Conservation (phyloP, 2,888 invertebrate genomes). For the Odontothrips loti region DNA sequence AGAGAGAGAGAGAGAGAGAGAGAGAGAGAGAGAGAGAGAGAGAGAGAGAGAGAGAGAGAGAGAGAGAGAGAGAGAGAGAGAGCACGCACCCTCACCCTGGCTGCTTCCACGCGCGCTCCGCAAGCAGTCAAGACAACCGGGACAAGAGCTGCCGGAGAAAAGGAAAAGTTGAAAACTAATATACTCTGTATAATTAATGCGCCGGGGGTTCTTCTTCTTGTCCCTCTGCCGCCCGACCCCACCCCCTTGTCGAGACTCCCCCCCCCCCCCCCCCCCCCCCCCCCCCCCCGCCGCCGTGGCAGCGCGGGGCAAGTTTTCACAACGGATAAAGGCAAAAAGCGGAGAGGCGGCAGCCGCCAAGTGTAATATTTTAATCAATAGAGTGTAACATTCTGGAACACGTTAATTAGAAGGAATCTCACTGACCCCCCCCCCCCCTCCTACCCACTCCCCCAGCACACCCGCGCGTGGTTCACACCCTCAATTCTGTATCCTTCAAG, state of each 20-base stretch:
- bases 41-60: no score
- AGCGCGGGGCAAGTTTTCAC: not conserved
- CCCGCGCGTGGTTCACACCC: no score
- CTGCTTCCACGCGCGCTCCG: no score
- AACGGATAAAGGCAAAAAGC: no score
- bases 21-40: no score
- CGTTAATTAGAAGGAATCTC: not conserved
- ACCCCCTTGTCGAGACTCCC: not conserved
- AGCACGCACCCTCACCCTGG: not conserved
- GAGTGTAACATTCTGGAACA: not conserved
- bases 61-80: no score
- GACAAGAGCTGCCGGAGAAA: constrained; percentile 18
- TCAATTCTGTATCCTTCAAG: no score
- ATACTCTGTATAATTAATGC: constrained; percentile 27
- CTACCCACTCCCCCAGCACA: not conserved
- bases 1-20: no score
- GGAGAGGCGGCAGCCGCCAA: no score
- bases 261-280: not conserved
- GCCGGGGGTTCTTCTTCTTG: not conserved
- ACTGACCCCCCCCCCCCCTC: no score
- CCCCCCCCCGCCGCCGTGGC: not conserved
- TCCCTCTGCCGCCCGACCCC: not conserved
- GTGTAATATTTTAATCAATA: not conserved
- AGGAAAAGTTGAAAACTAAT: constrained; percentile 27
- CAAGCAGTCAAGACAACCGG: not conserved